Evolutionary conservation across 2,113 vertebrate species (phyloP).

Genomic region (Heptranchias perlo): DNA sequence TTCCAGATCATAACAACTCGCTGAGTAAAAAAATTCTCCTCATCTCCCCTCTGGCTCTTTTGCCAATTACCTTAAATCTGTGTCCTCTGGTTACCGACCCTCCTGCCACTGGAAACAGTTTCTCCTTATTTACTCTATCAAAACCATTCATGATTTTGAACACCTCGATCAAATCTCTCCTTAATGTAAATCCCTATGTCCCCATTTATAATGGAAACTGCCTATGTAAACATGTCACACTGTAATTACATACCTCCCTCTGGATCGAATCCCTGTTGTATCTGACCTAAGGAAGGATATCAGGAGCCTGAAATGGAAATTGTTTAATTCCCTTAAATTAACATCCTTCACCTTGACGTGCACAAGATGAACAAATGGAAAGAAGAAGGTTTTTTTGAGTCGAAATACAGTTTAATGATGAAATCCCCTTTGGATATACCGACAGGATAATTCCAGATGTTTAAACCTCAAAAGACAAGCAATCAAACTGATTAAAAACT

Average conservation of each 20-base stretch:
- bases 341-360: not conserved
- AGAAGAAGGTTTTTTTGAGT: not conserved
- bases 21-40: too few relatives aligned
- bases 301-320: not conserved
- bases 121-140: not conserved
- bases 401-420: not conserved
- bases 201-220: not conserved
- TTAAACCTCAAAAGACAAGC: slow-evolving; percentile 15
- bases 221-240: not conserved
- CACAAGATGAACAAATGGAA: not conserved
- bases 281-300: not conserved
- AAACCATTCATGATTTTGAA: not conserved
- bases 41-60: too few relatives aligned
- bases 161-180: not conserved
- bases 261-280: not conserved
- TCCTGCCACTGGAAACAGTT: not conserved
- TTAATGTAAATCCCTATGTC: not conserved
- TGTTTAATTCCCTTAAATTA: not conserved
- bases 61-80: not conserved
- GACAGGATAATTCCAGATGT: slow-evolving; percentile 18
- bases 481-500: slow-evolving; percentile 25
- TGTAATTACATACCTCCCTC: not conserved
- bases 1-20: too few relatives aligned
- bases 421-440: not conserved
- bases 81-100: not conserved